Conservation (phyloP, 1,140 invertebrate genomes). For the Homarus americanus region DNA sequence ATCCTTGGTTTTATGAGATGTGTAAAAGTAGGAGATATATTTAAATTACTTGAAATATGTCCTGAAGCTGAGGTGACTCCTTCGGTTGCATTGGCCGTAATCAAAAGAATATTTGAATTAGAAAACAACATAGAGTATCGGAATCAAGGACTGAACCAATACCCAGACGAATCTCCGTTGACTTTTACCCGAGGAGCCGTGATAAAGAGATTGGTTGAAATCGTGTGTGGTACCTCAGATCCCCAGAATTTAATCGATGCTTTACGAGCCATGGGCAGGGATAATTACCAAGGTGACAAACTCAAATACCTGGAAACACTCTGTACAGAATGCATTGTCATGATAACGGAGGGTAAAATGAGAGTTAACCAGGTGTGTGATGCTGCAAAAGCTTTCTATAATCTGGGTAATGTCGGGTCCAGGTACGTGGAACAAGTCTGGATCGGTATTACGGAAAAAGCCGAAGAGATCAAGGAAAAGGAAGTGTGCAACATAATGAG, state of each 20-base stretch:
- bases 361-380: conserved; percentile 83
- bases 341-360: conserved; percentile 82
- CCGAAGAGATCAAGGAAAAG: conserved; percentile 81
- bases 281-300: conserved; percentile 78
- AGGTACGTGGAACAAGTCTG: conserved; percentile 83
- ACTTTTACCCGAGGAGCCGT: conserved; percentile 78
- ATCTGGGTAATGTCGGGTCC: conserved; percentile 77
- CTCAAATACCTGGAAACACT: conserved; percentile 81
- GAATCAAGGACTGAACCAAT: conserved; percentile 67
- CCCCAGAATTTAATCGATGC: conserved; percentile 79
- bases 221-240: conserved; percentile 78
- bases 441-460: conserved; percentile 83
- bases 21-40: conserved; percentile 76
- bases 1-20: conserved; percentile 77
- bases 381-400: conserved; percentile 79
- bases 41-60: conserved; percentile 78
- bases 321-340: conserved; percentile 82
- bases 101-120: conserved; percentile 80
- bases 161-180: conserved; percentile 72
- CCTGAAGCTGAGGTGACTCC: conserved; percentile 80
- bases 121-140: conserved; percentile 79
- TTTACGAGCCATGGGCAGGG: conserved; percentile 78
- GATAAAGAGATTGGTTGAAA: conserved; percentile 79
- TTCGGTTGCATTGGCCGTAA: conserved; percentile 79
- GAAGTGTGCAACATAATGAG: conserved; percentile 82